phyloP scores from a whole-genome alignment of 2,888 invertebrate genomes.

The Coenonympha glycerion region DNA sequence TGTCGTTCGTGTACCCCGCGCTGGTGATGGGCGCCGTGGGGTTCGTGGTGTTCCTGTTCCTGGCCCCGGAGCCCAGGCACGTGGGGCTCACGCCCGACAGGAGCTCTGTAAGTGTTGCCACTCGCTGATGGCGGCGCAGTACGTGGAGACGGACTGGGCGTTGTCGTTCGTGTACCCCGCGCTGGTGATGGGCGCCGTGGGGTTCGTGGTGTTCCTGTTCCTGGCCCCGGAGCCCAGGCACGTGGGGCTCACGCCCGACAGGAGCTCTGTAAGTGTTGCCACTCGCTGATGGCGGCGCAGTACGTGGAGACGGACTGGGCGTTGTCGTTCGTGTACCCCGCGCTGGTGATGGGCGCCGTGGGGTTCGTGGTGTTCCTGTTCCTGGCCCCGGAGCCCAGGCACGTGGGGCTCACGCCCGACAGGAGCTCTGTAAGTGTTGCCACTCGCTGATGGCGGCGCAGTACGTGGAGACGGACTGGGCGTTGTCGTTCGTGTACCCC shows the following conservation, averaged over 20 bases:
- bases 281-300: slow-evolving; percentile 86
- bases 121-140: slow-evolving; percentile 88
- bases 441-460: slow-evolving; percentile 86
- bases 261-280: slow-evolving; percentile 23
- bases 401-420: slow-evolving; percentile 77
- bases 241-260: slow-evolving; percentile 75
- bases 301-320: slow-evolving; percentile 94
- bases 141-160: slow-evolving; percentile 92
- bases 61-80: slow-evolving; percentile 87
- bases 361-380: slow-evolving; percentile 88
- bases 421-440: slow-evolving; percentile 23
- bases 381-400: slow-evolving; percentile 86
- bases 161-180: slow-evolving; percentile 95
- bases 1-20: slow-evolving; percentile 94
- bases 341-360: slow-evolving; percentile 80
- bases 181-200: slow-evolving; percentile 81
- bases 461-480: slow-evolving; percentile 92
- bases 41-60: slow-evolving; percentile 85
- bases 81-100: slow-evolving; percentile 75
- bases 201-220: slow-evolving; percentile 86
- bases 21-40: slow-evolving; percentile 82
- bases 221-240: slow-evolving; percentile 87
- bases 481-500: slow-evolving; percentile 93
- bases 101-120: slow-evolving; percentile 20
- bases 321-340: slow-evolving; percentile 93